phyloP scores from a whole-genome alignment of 2,888 invertebrate genomes.

The Carcina quercana region DNA sequence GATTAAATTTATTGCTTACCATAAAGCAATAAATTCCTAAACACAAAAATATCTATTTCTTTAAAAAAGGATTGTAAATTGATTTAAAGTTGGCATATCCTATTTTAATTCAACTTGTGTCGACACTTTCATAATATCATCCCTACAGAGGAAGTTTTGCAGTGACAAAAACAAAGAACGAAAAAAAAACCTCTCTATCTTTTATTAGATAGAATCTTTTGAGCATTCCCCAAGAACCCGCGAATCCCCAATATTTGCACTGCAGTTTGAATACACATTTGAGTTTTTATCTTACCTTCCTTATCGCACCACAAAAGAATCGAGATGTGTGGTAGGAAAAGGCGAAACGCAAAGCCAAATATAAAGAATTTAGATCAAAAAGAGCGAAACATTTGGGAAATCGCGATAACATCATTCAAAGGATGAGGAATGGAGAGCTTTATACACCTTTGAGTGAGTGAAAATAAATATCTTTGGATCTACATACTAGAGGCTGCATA shows the following conservation, averaged over 20 bases:
- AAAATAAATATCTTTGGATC: conserved; percentile 49
- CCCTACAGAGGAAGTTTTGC: too few relatives aligned
- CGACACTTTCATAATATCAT: too few relatives aligned
- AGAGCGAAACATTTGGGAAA: conserved; percentile 64
- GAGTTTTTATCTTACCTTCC: conserved; percentile 44
- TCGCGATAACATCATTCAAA: conserved; percentile 66
- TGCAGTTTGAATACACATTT: conserved; percentile 38
- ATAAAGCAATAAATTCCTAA: too few relatives aligned
- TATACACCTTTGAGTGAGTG: conserved; percentile 57
- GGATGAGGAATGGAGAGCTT: conserved; percentile 60
- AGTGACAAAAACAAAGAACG: neutral
- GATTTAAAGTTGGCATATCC: too few relatives aligned
- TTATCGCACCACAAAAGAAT: conserved; percentile 58
- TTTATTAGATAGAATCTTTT: conserved; percentile 14
- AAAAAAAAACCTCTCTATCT: conserved; percentile 1
- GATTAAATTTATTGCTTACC: too few relatives aligned
- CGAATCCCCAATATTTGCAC: conserved; percentile 20
- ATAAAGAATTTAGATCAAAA: conserved; percentile 65
- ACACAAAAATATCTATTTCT: too few relatives aligned
- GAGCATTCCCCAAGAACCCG: conserved; percentile 2
- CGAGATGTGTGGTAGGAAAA: conserved; percentile 53
- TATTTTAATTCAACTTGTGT: too few relatives aligned
- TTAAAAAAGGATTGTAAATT: too few relatives aligned
- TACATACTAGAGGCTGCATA: too few relatives aligned
- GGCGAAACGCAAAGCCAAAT: conserved; percentile 51